A percentile compares a stretch with the other conserved stretches of the same genome.
These are phyloP conservation scores for Rallus crepitans DNA, from an alignment of 2,797 vertebrate species.

Conservation along the genomic window DNA sequence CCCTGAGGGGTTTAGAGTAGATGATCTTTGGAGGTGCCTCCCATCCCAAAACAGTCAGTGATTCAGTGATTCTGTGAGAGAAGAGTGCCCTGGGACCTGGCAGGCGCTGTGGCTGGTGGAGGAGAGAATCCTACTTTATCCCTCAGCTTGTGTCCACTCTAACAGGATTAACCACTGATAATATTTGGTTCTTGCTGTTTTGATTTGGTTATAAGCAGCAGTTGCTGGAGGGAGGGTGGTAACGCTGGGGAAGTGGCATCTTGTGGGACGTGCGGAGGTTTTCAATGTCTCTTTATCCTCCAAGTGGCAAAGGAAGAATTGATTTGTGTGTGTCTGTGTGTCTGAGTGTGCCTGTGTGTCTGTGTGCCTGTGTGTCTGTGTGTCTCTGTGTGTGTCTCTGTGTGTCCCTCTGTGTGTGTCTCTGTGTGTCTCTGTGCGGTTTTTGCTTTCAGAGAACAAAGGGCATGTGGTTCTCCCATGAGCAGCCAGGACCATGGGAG, in stretches of 20 bases:
- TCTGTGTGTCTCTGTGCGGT: too few relatives aligned
- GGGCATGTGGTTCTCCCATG: rapidly evolving
- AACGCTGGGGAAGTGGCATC: neutral
- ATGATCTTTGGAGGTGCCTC: too few relatives aligned
- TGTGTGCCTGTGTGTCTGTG: too few relatives aligned
- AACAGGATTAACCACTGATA: neutral
- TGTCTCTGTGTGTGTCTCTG: too few relatives aligned
- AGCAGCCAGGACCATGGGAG: neutral
- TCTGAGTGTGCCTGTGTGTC: too few relatives aligned
- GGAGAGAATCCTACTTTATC: neutral
- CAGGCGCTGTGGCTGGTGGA: neutral
- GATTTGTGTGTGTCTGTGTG: rapidly evolving
- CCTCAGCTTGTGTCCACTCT: rapidly evolving
- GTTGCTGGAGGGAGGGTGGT: neutral
- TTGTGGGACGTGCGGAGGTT: neutral
- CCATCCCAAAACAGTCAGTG: too few relatives aligned
- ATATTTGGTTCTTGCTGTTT: neutral
- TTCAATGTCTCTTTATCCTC: neutral
- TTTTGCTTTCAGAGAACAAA: neutral
- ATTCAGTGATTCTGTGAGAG: neutral
- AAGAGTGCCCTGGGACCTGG: neutral
- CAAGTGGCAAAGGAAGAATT: neutral
- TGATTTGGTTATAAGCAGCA: neutral
- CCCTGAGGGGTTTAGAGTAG: too few relatives aligned
- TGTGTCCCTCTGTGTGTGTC: too few relatives aligned